Evolutionary conservation across 1,140 invertebrate species (phyloP).

Genomic region (Tetragnatha versicolor): DNA sequence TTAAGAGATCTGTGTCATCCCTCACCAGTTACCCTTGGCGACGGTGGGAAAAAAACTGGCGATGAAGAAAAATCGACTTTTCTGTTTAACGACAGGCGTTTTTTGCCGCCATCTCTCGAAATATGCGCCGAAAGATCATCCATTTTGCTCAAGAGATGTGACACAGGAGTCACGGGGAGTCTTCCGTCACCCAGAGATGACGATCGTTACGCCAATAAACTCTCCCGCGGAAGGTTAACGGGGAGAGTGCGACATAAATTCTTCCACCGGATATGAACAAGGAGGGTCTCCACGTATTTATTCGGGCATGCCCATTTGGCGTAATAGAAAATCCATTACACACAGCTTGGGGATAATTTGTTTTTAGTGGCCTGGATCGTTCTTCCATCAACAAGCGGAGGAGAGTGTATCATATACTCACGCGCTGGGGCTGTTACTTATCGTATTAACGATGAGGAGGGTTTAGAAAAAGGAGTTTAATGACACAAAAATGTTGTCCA

Average conservation of each 20-base stretch:
- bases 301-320: too few species aligned
- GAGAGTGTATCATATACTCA: too few species aligned
- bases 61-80: slow-evolving; percentile 54
- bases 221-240: slow-evolving; percentile 45
- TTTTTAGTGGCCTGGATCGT: too few species aligned
- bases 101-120: slow-evolving; percentile 52
- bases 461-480: too few species aligned
- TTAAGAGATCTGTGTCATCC: slow-evolving; percentile 31
- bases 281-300: neutral
- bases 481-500: too few species aligned
- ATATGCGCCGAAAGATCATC: slow-evolving; percentile 52
- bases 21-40: slow-evolving; percentile 32
- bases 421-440: too few species aligned
- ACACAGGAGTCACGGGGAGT: slow-evolving; percentile 43
- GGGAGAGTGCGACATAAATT: slow-evolving; percentile 29
- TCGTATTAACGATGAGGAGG: too few species aligned
- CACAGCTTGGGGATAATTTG: too few species aligned
- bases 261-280: slow-evolving; percentile 24
- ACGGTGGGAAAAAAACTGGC: slow-evolving; percentile 23
- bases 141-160: slow-evolving; percentile 54
- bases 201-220: slow-evolving; percentile 51
- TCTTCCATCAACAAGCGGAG: too few species aligned
- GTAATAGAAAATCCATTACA: too few species aligned
- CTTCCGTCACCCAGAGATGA: slow-evolving; percentile 42
- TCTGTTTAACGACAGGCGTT: slow-evolving; percentile 52